Conservation (phyloP, 2,888 invertebrate species). For the Sympetrum striolatum region DNA sequence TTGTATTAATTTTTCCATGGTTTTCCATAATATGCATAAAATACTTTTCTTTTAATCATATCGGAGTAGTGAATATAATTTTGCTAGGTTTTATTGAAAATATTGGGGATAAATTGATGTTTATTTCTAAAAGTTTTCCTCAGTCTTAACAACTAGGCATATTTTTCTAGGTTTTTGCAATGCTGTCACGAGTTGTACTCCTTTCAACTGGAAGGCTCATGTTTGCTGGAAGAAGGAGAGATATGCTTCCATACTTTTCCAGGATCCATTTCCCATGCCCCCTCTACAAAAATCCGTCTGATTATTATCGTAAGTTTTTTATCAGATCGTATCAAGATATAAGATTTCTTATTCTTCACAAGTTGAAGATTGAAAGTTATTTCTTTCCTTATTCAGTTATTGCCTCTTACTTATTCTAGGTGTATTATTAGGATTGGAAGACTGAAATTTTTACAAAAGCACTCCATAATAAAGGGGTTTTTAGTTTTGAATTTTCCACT, state of each 20-base stretch:
- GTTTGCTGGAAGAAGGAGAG: conserved; percentile 87
- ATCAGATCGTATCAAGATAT: background rate
- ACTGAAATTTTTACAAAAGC: too few relatives aligned
- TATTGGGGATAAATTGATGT: too few relatives aligned
- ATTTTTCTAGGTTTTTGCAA: conserved; percentile 76
- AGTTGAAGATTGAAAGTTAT: background rate
- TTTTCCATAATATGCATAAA: too few relatives aligned
- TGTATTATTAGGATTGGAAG: too few relatives aligned
- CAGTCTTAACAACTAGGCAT: too few relatives aligned
- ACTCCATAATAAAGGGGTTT: too few relatives aligned
- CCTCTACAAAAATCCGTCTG: conserved; percentile 94
- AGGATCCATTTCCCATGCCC: conserved; percentile 93
- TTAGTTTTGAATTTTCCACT: too few relatives aligned
- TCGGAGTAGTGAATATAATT: too few relatives aligned
- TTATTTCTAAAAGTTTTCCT: too few relatives aligned
- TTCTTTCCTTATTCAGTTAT: background rate
- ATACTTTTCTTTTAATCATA: too few relatives aligned
- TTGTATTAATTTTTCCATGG: too few relatives aligned
- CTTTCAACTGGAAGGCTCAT: conserved; percentile 90
- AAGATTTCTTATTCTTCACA: background rate
- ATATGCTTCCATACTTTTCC: conserved; percentile 93
- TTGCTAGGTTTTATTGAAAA: too few relatives aligned
- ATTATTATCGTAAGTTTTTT: conserved; percentile 83
- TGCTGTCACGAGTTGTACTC: conserved; percentile 85
- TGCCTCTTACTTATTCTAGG: background rate